Conservation (phyloP, 1,140 invertebrate species). For the Bicyclus anynana region DNA sequence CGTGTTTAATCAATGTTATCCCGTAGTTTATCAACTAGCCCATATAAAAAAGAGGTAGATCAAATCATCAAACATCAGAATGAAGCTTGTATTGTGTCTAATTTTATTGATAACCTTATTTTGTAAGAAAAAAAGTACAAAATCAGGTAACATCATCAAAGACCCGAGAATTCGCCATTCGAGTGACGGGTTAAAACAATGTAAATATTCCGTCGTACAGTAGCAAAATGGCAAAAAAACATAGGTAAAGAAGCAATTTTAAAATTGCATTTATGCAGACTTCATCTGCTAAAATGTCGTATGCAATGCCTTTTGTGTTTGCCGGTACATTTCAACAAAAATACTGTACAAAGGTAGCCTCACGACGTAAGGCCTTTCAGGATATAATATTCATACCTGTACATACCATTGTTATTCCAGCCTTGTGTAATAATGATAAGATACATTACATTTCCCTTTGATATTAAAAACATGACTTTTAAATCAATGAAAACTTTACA, state of each 20-base stretch:
- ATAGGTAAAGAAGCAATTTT: not conserved
- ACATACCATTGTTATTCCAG: constrained; percentile 31
- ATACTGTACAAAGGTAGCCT: constrained; percentile 11
- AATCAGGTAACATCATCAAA: too few species aligned
- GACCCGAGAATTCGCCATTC: too few species aligned
- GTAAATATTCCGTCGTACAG: not conserved
- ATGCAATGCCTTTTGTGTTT: constrained; percentile 11
- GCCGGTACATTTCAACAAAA: constrained; percentile 8
- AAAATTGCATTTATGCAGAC: constrained; percentile 1
- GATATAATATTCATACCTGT: constrained; percentile 51
- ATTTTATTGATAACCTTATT: too few species aligned
- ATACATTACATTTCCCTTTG: not conserved
- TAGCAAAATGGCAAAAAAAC: not conserved
- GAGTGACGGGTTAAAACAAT: not conserved
- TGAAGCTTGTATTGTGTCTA: too few species aligned
- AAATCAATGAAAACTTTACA: too few species aligned
- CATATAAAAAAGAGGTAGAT: too few species aligned
- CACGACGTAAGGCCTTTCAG: constrained; percentile 9
- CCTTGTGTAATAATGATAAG: constrained; percentile 6
- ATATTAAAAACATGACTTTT: not conserved
- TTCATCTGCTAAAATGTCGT: constrained; percentile 7
- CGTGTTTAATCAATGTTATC: too few species aligned
- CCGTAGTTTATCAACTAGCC: too few species aligned
- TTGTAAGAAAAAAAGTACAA: too few species aligned
- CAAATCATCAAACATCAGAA: too few species aligned